Evolutionary conservation across 2,888 invertebrate species (phyloP).

Genomic region (Conomelus anceps): DNA sequence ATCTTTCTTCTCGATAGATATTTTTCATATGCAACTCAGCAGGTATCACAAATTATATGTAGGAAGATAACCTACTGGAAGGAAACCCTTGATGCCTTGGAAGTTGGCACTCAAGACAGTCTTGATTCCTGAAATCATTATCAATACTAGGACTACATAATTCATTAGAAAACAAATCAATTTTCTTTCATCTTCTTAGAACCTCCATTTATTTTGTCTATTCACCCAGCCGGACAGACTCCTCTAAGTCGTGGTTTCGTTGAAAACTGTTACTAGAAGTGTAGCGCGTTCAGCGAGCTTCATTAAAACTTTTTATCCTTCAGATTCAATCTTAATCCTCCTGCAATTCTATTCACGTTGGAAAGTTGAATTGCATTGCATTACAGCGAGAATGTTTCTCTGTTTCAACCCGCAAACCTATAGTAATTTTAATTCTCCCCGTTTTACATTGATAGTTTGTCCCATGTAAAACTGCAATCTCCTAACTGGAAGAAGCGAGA

Average conservation of each 20-base stretch:
- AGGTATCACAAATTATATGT: neutral
- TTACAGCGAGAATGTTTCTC: neutral
- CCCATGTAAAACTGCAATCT: neutral
- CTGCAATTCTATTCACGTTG: neutral
- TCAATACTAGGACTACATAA: neutral
- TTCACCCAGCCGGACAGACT: neutral
- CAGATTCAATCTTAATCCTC: neutral
- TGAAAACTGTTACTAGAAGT: neutral
- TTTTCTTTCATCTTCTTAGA: neutral
- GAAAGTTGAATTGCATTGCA: neutral
- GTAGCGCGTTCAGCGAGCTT: neutral
- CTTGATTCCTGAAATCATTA: too few relatives aligned
- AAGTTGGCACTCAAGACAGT: too few relatives aligned
- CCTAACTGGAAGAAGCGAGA: too few relatives aligned
- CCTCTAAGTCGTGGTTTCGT: neutral
- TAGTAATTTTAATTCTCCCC: neutral
- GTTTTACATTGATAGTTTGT: neutral
- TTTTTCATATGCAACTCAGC: neutral
- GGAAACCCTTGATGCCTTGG: neutral
- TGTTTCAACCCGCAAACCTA: neutral
- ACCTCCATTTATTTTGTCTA: too few relatives aligned
- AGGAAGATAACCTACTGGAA: neutral
- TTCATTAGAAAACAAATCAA: neutral
- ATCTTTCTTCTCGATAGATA: neutral
- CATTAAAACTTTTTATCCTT: neutral